Base-by-base conservation (phyloP, 2,888 invertebrate species). In the Malthinus flaveolus region DNA sequence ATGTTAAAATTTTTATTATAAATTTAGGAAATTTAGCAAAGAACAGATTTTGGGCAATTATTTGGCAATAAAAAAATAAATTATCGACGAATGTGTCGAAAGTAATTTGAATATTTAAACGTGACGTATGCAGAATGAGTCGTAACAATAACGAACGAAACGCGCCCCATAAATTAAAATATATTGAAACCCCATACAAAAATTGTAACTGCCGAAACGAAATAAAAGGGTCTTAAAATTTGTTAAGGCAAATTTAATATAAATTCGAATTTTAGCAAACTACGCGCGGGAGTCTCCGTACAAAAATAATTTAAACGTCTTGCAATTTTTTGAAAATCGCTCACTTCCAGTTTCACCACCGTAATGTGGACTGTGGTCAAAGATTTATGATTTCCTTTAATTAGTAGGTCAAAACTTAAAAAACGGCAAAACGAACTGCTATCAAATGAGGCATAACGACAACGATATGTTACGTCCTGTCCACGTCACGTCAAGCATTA, bases 91-190 rank as follows among this genome's bases (percentile, higher is more conserved):
- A 23, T 36, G 11, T 36, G 36, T 12, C 36, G 39, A n/a, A 42
- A 42, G 53, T 63, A 59, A 67, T 68, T 66, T 68, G 64, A 68
- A 68, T 68, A 66, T 63, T 64, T 63, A 61, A 65, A 61, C 64
- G 58, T 62, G 62, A 32, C 54, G 56, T 59, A 54, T 49, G 49
- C 46, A 42, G 55, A 51, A 65, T 53, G 61, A 51, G 62, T 53
- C 57, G 64, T 23, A 63, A 63, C 56, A 56, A 50, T 52, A 54
- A 54, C 61, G 64, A 66, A 67, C 51, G 51, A 56, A 63, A 13
- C 23, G 15, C 63, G 61, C 61, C 62, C 65, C 49, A 66, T 59
- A 61, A 66, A 66, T 66, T 63, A 64, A 54, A 61, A 65, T 64
- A 66, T n/a, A 42, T 23, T 42, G 39, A 42, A 15, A 23, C 39